A percentile compares a stretch with the other conserved stretches of the same genome.
phyloP scores from a whole-genome alignment of 2,888 invertebrate species.

The Choristoneura rosaceana region DNA sequence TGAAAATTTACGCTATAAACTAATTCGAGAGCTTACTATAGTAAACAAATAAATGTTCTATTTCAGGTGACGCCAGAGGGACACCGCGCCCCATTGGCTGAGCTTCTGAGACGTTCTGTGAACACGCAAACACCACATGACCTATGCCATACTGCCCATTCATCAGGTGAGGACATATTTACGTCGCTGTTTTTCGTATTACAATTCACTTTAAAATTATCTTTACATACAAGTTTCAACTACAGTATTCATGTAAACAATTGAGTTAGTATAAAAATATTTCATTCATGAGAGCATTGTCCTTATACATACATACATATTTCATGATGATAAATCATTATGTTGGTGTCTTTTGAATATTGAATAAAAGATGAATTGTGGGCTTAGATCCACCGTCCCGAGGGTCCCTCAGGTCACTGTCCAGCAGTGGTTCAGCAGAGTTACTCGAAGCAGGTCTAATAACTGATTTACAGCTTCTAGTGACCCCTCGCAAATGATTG shows the following conservation, averaged over 20 bases:
- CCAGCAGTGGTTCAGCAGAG: constrained; percentile 83
- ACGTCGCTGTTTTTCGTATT: background rate
- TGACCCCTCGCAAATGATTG: constrained; percentile 39
- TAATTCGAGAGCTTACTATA: background rate
- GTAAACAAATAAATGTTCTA: constrained; percentile 1
- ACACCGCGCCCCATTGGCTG: constrained; percentile 93
- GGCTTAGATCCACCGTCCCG: constrained; percentile 80
- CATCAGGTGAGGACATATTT: constrained; percentile 84
- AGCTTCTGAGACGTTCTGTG: constrained; percentile 90
- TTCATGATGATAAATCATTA: background rate
- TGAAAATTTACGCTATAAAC: too few relatives aligned
- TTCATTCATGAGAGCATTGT: background rate
- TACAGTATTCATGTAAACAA: background rate
- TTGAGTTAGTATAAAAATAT: background rate
- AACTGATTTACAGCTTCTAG: constrained; percentile 61
- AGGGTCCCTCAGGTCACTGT: constrained; percentile 88
- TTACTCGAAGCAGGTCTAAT: constrained; percentile 88
- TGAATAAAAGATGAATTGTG: constrained; percentile 60
- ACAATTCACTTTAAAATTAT: background rate
- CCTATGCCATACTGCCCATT: constrained; percentile 88
- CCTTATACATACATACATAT: background rate
- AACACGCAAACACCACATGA: constrained; percentile 94
- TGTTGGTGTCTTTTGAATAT: constrained; percentile 6
- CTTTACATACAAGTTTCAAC: background rate
- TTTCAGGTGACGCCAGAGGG: constrained; percentile 92